Evolutionary conservation across 2,888 invertebrate species (phyloP), one percentile per base, ranked within the genome.

Genomic region (Lymantria monacha): DNA sequence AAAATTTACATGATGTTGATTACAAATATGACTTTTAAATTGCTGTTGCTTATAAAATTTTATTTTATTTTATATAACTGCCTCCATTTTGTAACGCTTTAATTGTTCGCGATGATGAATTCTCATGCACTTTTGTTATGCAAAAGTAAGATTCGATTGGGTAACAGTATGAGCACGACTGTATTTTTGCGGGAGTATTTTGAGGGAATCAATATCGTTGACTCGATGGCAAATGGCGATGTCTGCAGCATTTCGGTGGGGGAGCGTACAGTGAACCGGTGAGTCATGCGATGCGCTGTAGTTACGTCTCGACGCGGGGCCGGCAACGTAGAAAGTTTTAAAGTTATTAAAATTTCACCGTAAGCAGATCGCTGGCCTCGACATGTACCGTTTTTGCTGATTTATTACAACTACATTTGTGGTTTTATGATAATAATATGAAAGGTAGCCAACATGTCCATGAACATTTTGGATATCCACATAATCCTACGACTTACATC

Each of bases 341-440:
- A 79, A 81, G 72, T 85, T 87, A 86, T 87, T 86, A 87, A 87
- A 87, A 86, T 87, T 87, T 87, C 86, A 87, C 87, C 87, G 87
- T 85, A 85, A 87, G 80, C 78, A 75, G 74, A 80, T 74, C 72
- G 72, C 62, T 63, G 74, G 76, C 73, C 70, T 72, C 71, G 57
- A 64, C 74, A 59, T 70, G 72, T 76, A 71, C 79, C 74, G 78
- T 77, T 78, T 74, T 72, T 74, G 73, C 69, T 70, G 71, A 81
- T 77, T 79, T 41, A 76, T 61, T 69, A 68, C 57, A 52, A 54
- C 62, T 59, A 48, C 65, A 61, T 54, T 53, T 57, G 54, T 49
- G 55, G 56, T 57, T 50, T 40, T 46, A 48, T 42, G 42, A 40
- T 47, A 44, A 30, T 36, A 15, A 40, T 37, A 38, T 30, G 3